phyloP scores from a whole-genome alignment of 2,888 invertebrate genomes.

The Drosophila silvestris region DNA sequence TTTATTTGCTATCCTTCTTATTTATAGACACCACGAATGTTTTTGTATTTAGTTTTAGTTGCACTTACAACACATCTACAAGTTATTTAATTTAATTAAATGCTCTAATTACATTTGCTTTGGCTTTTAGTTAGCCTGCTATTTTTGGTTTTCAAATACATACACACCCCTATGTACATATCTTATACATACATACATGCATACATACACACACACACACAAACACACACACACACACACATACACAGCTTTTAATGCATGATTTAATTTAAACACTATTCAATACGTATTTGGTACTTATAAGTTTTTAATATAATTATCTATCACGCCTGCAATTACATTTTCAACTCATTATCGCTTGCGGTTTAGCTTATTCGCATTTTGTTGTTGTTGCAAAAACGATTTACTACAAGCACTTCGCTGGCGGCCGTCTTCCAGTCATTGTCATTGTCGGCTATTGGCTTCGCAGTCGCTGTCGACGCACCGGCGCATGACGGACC shows the following conservation, averaged over 20 bases:
- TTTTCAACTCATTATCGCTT: constrained; percentile 15
- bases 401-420: constrained; percentile 43
- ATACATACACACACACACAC: background rate
- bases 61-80: constrained; percentile 9
- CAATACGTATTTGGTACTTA: constrained; percentile 24
- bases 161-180: constrained; percentile 44
- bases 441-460: constrained; percentile 62
- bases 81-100: constrained; percentile 27
- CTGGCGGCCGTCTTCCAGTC: constrained; percentile 40
- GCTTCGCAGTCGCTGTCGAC: constrained; percentile 6
- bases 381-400: constrained; percentile 21
- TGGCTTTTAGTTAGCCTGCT: constrained; percentile 13
- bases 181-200: constrained; percentile 4
- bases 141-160: constrained; percentile 30
- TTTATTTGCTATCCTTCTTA: constrained; percentile 38
- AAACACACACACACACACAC: background rate
- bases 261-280: constrained; percentile 3
- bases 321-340: constrained; percentile 13
- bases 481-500: constrained; percentile 61
- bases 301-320: constrained; percentile 18
- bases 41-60: constrained; percentile 33
- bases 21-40: constrained; percentile 36
- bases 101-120: constrained; percentile 23
- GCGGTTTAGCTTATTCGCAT: constrained; percentile 44
- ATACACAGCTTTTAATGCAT: constrained; percentile 4